phyloP scores from a whole-genome alignment of 2,888 invertebrate genomes.

The Campoletis raptor region DNA sequence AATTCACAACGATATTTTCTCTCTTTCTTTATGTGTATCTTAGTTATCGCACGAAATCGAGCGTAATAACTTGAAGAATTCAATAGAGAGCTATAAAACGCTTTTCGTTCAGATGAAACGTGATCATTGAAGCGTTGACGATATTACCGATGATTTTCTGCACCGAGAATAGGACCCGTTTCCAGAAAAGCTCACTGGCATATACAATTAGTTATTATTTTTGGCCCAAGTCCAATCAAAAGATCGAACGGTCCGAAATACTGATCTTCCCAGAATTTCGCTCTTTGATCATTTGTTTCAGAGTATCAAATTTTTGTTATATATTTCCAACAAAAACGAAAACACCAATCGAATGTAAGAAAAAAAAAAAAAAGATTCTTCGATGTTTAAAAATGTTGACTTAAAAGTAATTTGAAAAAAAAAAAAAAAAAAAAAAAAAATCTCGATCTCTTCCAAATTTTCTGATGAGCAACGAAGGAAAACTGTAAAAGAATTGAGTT shows the following conservation, averaged over 20 bases:
- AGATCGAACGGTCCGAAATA: neutral
- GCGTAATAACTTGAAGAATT: conserved; percentile 56
- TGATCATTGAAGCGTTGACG: conserved; percentile 42
- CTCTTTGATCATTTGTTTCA: neutral
- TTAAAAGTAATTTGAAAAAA: neutral
- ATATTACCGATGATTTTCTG: conserved; percentile 17
- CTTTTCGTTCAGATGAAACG: conserved; percentile 11
- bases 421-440: neutral
- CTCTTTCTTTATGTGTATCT: conserved; percentile 42
- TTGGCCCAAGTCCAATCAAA: conserved; percentile 53
- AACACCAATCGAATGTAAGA: neutral
- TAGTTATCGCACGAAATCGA: conserved; percentile 57
- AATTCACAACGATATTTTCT: neutral
- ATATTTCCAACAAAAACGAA: neutral
- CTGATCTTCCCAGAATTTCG: neutral
- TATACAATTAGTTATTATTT: conserved; percentile 19
- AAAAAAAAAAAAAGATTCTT: neutral
- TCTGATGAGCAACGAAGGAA: neutral
- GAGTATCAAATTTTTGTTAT: neutral
- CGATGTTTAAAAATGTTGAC: neutral
- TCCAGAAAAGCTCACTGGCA: conserved; percentile 10
- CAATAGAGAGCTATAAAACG: conserved; percentile 35
- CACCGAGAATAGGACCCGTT: conserved; percentile 47
- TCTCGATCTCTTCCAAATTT: neutral
- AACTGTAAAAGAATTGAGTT: neutral